Percentiles rank a stretch among this genome's conserved stretches.
These are phyloP conservation scores for Augochlora pura DNA, from an alignment of 1,140 invertebrate species.

Conservation along the genomic window DNA sequence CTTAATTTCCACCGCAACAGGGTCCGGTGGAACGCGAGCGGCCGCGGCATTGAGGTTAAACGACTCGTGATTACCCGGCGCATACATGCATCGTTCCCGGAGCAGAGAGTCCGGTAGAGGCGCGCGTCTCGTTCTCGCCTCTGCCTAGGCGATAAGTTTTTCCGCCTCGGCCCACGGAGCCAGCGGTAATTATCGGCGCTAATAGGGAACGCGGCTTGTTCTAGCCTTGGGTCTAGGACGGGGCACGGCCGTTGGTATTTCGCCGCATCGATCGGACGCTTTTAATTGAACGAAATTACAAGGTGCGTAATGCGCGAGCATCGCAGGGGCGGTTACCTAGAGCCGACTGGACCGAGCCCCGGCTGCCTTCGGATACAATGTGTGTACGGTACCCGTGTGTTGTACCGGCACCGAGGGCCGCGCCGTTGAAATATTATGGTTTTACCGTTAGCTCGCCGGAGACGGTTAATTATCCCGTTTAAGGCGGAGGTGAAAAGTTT, in stretches of 20 bases:
- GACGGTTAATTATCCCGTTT: conserved; percentile 63
- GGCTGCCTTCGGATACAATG: conserved; percentile 52
- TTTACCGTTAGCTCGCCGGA: conserved; percentile 56
- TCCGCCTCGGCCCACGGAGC: not conserved
- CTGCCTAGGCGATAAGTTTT: conserved; percentile 32
- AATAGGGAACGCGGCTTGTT: conserved; percentile 15
- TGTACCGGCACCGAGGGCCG: conserved; percentile 13
- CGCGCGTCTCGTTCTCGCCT: not conserved
- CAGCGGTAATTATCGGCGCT: conserved; percentile 49
- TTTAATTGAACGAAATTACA: conserved; percentile 74
- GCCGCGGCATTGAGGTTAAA: not conserved
- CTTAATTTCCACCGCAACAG: not conserved
- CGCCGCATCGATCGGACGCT: conserved; percentile 43
- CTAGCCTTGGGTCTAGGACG: too few relatives aligned
- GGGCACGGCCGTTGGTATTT: too few relatives aligned
- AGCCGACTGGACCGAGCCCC: conserved; percentile 39
- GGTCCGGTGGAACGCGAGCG: not conserved
- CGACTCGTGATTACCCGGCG: not conserved
- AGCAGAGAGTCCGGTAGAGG: not conserved
- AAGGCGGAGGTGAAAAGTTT: conserved; percentile 57
- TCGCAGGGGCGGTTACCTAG: conserved; percentile 53
- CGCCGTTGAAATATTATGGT: conserved; percentile 51
- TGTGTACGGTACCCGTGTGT: conserved; percentile 27
- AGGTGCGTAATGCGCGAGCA: conserved; percentile 71
- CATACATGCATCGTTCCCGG: not conserved